A percentile compares a stretch with the other conserved stretches of the same genome.
These are phyloP conservation scores for Cygnus buccinator DNA, from an alignment of 2,113 vertebrate genomes.

Conservation along the genomic window DNA sequence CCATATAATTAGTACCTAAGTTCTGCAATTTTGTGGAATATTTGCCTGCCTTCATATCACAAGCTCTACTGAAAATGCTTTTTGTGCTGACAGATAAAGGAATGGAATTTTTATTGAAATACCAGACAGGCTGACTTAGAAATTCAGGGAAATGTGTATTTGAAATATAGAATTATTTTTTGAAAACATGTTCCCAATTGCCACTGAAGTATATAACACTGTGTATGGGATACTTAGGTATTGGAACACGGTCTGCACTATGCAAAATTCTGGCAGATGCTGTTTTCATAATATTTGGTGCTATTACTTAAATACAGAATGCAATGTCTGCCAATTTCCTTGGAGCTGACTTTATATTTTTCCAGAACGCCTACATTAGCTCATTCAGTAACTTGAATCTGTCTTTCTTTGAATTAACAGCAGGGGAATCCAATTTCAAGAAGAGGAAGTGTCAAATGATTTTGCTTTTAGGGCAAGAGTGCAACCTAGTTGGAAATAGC, in stretches of 20 bases:
- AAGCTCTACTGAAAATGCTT: background rate
- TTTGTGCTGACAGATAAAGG: background rate
- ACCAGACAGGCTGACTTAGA: background rate
- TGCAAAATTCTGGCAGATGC: background rate
- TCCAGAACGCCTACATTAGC: accelerated
- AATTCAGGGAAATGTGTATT: background rate
- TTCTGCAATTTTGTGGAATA: background rate
- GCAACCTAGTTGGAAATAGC: background rate
- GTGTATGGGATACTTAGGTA: background rate
- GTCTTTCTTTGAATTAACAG: background rate
- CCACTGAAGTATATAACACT: background rate
- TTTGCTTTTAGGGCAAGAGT: background rate
- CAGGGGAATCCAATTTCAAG: background rate
- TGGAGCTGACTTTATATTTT: background rate
- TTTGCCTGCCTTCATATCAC: background rate
- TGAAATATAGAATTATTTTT: background rate
- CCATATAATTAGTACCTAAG: background rate
- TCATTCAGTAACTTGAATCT: background rate
- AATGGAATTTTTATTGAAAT: background rate
- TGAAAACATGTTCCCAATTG: background rate
- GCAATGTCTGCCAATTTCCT: background rate
- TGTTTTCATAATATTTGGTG: background rate
- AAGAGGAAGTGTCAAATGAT: background rate
- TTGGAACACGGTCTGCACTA: background rate
- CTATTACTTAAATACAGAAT: background rate